Percentiles rank a stretch among this genome's conserved stretches.
Evolutionary conservation across 2,113 vertebrate genomes (phyloP).

Genomic region (Alaudala cheleensis): DNA sequence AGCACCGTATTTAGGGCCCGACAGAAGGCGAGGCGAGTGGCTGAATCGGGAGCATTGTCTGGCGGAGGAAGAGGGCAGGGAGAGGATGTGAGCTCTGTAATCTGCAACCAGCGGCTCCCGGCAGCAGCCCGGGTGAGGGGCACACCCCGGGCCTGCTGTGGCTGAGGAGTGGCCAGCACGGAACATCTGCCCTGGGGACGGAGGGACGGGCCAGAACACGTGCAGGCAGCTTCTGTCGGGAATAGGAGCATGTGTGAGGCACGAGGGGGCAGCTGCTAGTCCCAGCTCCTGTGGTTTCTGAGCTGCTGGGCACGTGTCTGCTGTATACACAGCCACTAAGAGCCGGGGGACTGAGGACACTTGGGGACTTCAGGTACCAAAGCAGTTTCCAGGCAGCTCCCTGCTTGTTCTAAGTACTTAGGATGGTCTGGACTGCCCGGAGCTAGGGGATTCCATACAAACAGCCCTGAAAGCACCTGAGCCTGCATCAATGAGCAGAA

Average conservation of each 20-base stretch:
- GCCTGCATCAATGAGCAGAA: not conserved
- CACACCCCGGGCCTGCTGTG: not conserved
- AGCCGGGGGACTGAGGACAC: not conserved
- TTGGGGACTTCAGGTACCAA: not conserved
- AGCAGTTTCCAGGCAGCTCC: not conserved
- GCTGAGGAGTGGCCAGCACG: not conserved
- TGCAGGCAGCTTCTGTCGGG: not conserved
- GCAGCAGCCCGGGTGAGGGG: not conserved
- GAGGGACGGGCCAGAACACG: not conserved
- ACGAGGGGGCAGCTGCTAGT: not conserved
- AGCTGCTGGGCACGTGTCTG: not conserved
- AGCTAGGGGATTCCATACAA: not conserved
- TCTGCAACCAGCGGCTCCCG: not conserved
- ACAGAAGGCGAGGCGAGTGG: not conserved
- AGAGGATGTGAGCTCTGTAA: conserved; percentile 57
- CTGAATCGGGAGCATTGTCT: conserved; percentile 34
- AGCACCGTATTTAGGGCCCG: conserved; percentile 38
- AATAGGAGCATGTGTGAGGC: not conserved
- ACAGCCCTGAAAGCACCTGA: not conserved
- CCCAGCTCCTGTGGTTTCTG: not conserved
- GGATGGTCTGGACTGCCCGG: not conserved
- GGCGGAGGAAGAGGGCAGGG: conserved; percentile 53
- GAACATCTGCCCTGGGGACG: not conserved
- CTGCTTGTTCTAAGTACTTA: not conserved
- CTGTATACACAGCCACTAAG: not conserved